These are phyloP conservation scores for Meghimatium bilineatum DNA, from an alignment of 2,888 invertebrate genomes.

Conservation along the genomic window DNA sequence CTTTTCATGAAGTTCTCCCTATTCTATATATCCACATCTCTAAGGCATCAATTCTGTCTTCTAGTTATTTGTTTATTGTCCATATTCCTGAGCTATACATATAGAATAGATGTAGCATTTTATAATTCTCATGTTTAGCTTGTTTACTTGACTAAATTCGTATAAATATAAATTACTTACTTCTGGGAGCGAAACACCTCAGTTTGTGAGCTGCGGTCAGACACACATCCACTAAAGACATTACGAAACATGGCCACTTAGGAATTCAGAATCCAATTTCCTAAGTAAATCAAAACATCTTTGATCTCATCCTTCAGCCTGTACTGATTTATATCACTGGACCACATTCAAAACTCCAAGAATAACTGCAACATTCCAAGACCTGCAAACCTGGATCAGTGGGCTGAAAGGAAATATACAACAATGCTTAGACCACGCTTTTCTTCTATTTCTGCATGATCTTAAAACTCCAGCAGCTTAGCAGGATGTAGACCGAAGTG, in stretches of 20 bases:
- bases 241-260: conserved; percentile 68
- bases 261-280: conserved; percentile 14
- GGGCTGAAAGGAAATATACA: conserved; percentile 2
- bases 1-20: too few relatives aligned
- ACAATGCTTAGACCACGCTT: not conserved
- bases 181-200: conserved; percentile 70
- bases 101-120: too few relatives aligned
- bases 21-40: too few relatives aligned
- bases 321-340: not conserved
- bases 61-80: too few relatives aligned
- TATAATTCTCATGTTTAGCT: too few relatives aligned
- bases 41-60: too few relatives aligned
- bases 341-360: conserved; percentile 1
- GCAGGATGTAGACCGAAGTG: too few relatives aligned
- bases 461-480: too few relatives aligned
- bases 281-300: conserved; percentile 17
- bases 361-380: not conserved
- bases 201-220: conserved; percentile 68
- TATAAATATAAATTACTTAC: conserved; percentile 56
- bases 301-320: not conserved
- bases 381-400: conserved; percentile 19
- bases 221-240: conserved; percentile 75
- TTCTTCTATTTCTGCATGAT: too few relatives aligned
- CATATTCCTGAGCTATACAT: too few relatives aligned
- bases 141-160: too few relatives aligned